Conservation (phyloP, 2,888 invertebrate species). For the Eupithecia subumbrata region DNA sequence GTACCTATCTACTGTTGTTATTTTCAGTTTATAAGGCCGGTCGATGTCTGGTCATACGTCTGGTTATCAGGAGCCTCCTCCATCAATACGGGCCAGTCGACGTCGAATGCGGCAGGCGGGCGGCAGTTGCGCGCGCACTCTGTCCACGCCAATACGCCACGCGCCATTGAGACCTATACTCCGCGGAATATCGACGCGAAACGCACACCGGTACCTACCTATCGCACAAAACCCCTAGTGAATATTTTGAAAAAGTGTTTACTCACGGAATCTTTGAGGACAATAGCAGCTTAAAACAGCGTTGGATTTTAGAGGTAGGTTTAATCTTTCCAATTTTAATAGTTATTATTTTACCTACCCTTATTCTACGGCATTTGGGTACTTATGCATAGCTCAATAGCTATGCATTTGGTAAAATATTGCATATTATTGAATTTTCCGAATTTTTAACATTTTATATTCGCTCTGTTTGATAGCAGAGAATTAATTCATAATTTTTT, state of each 20-base stretch:
- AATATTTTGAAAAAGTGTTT: conserved; percentile 5
- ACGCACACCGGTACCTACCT: conserved; percentile 45
- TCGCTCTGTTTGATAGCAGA: background rate
- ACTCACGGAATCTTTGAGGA: background rate
- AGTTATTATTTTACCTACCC: background rate
- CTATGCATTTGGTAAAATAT: background rate
- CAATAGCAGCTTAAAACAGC: conserved; percentile 6
- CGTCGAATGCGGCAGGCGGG: conserved; percentile 47
- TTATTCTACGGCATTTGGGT: background rate
- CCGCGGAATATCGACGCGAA: conserved; percentile 67
- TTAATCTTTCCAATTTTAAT: background rate
- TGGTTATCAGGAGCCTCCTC: conserved; percentile 19
- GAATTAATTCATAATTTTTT: background rate
- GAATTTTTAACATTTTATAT: background rate
- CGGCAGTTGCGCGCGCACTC: conserved; percentile 62
- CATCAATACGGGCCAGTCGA: conserved; percentile 26
- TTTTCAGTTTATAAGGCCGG: conserved; percentile 14
- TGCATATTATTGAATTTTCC: background rate
- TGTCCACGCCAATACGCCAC: conserved; percentile 66
- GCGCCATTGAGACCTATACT: conserved; percentile 63
- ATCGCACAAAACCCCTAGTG: conserved; percentile 1
- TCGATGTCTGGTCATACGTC: conserved; percentile 26
- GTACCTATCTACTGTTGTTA: background rate
- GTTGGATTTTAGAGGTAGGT: conserved; percentile 11
- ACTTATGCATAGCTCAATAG: too few relatives aligned